These are phyloP conservation scores for Toxonevra muliebris DNA, from an alignment of 2,888 invertebrate genomes.

Conservation along the genomic window DNA sequence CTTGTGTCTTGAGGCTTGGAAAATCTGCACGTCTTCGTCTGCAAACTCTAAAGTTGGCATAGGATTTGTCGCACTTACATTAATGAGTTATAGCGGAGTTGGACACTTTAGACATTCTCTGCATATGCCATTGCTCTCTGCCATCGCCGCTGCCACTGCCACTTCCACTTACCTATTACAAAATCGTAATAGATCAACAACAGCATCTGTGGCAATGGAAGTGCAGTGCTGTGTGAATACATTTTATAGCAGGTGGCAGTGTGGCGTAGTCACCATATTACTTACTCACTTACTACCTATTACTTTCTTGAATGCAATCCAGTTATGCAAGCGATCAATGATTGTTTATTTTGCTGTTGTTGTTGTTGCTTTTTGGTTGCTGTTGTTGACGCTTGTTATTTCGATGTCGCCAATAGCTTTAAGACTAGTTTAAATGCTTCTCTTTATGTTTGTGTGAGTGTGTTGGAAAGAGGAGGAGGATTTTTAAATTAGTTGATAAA, in stretches of 20 bases:
- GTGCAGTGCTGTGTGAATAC: not conserved
- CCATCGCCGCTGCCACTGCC: slow-evolving; percentile 1
- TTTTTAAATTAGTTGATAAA: not conserved
- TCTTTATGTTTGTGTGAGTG: no score
- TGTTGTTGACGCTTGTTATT: no score
- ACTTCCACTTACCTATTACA: not conserved
- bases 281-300: no score
- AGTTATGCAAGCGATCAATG: slow-evolving; percentile 1
- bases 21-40: not conserved
- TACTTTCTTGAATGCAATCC: not conserved
- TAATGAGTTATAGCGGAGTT: slow-evolving; percentile 21
- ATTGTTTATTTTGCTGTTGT: not conserved
- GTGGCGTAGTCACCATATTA: no score
- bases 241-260: not conserved
- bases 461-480: not conserved
- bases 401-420: no score
- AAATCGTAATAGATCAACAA: not conserved
- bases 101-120: not conserved
- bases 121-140: not conserved
- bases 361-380: not conserved
- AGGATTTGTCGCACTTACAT: slow-evolving; percentile 24
- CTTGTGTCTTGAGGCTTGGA: not conserved
- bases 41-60: slow-evolving; percentile 8
- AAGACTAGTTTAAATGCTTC: no score
- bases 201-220: not conserved